These are phyloP conservation scores for Hemithea aestivaria DNA, from an alignment of 2,888 invertebrate species.

Conservation along the genomic window DNA sequence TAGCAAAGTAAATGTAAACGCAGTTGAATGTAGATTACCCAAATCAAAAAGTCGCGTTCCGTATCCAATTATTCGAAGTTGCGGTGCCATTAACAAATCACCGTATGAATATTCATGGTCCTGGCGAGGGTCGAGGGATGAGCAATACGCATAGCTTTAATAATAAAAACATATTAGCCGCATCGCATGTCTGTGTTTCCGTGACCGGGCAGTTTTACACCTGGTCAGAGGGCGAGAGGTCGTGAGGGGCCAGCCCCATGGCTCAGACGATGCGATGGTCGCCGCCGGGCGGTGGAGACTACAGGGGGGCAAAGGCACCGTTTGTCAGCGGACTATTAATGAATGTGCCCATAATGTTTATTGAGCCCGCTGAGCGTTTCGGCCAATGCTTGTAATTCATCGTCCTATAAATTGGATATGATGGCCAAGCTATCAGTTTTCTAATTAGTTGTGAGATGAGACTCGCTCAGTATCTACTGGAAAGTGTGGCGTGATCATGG, in stretches of 20 bases:
- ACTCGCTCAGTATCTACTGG: too few species aligned
- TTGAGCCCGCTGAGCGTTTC: conserved; percentile 69
- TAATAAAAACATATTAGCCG: conserved; percentile 77
- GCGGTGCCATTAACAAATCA: conserved; percentile 63
- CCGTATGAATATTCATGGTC: conserved; percentile 71
- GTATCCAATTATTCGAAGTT: conserved; percentile 20
- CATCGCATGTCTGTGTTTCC: conserved; percentile 76
- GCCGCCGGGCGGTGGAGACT: conserved; percentile 37
- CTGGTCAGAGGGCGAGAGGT: conserved; percentile 52
- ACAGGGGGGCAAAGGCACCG: conserved; percentile 55
- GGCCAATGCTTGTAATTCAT: conserved; percentile 61
- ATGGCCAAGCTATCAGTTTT: not conserved
- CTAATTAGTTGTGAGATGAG: too few species aligned
- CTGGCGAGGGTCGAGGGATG: conserved; percentile 54
- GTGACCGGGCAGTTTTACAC: conserved; percentile 78
- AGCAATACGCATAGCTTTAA: conserved; percentile 65
- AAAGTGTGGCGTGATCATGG: too few species aligned
- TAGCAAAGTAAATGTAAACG: too few species aligned
- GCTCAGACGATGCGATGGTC: conserved; percentile 45
- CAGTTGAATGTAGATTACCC: too few species aligned
- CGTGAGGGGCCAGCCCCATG: conserved; percentile 15
- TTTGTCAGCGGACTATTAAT: conserved; percentile 76
- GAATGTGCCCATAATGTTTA: conserved; percentile 73
- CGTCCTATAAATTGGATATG: conserved; percentile 55
- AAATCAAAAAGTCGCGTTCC: conserved; percentile 12